Evolutionary conservation across 2,888 invertebrate genomes (phyloP).

Genomic region (Gibbula magus): DNA sequence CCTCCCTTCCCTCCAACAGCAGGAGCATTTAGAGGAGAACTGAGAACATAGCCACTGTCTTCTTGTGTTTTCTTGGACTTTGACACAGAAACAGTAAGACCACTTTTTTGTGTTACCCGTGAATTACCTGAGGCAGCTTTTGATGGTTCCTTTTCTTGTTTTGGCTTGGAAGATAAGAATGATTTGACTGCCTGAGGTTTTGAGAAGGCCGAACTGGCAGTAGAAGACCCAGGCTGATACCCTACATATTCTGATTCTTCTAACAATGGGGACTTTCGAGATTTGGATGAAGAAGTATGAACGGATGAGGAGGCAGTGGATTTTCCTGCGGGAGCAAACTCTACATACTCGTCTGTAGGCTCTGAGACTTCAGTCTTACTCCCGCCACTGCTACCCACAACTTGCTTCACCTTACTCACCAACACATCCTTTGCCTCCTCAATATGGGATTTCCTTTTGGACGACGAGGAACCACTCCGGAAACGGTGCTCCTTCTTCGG

Average conservation of each 20-base stretch:
- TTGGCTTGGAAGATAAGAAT: background rate
- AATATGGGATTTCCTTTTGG: slow-evolving; percentile 4
- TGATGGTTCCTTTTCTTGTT: background rate
- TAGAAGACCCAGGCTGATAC: slow-evolving; percentile 42
- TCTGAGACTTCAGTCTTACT: background rate
- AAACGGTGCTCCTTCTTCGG: background rate
- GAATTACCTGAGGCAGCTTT: slow-evolving; percentile 8
- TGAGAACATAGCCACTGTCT: background rate
- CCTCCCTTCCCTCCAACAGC: background rate
- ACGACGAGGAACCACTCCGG: background rate
- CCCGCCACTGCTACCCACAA: no score
- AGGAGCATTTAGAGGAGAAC: background rate
- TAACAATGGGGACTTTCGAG: slow-evolving; percentile 3
- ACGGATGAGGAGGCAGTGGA: background rate
- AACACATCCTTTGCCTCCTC: background rate
- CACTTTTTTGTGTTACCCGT: slow-evolving; percentile 2
- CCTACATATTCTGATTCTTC: slow-evolving; percentile 47
- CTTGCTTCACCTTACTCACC: background rate
- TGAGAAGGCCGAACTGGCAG: background rate
- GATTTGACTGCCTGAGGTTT: background rate
- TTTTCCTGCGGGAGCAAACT: slow-evolving; percentile 36
- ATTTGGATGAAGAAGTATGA: background rate
- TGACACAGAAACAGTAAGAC: background rate
- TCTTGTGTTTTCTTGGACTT: background rate
- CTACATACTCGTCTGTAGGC: slow-evolving; percentile 43